Base-by-base conservation (phyloP, 1,140 invertebrate genomes). In the Ruditapes philippinarum region DNA sequence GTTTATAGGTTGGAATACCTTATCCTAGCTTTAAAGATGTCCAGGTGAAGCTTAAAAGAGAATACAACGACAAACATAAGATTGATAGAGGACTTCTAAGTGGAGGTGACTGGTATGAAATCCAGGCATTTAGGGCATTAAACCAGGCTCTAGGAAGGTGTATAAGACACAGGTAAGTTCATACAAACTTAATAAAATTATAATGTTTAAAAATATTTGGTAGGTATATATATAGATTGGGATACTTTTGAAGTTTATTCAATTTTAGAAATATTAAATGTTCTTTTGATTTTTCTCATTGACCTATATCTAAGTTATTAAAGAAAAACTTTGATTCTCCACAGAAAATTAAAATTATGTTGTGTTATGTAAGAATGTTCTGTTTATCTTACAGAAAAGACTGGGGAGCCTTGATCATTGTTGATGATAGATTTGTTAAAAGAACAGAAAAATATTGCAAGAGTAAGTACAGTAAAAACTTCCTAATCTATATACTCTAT, bases 61-160 rank as follows among this genome's bases (percentile, higher is more conserved):
- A 96, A 22, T 98, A 98, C 93, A 98, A 98, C 93, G 96, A 97
- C 78, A 68, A 74, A 65, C 88, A 94, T 73, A 83, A 78, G 0
- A 42, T 68, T 0, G 51, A 86, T 4, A 78, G 92, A 31, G 93
- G 93, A n/a, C 80, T 95, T 33, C 73, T 95, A 65, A 92, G 95
- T 19, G 98, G 98, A 0, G 92, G 92, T 42, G 97, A 98, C 36
- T 98, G 98, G 98, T 98, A 98, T 88, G 96, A 97, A 54, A 97
- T 97, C 11, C 97, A 98, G 94, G 98, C 97, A 0, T 96, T 95
- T 86, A 91, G 96, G 49, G 96, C 96, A 5, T 87, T 97, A 0
- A 97, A 97, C 90, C 96, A 97, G 91, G 96, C 96, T 25, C 93
- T 96, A 19, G 97, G 97, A 9, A 94, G 97, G 81, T 97, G 97